Base-by-base conservation (phyloP, 2,888 invertebrate species). In the Papilio demoleus region DNA sequence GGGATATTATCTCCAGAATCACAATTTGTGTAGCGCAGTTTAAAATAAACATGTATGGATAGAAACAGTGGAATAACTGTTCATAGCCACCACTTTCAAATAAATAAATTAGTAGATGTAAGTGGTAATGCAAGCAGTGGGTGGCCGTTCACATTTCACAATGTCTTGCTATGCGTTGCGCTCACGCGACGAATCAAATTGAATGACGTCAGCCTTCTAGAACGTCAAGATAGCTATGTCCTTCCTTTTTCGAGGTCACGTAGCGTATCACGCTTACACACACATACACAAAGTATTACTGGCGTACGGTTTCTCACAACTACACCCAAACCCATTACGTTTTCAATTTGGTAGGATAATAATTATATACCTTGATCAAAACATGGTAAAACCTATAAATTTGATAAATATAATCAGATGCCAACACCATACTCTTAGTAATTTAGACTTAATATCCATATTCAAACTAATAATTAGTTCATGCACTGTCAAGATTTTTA, bases 131-230 rank as follows among this genome's bases (percentile, higher is more conserved):
- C 83, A 84, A 86, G 87, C 87, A 88, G 88, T 91, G 85, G 89
- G 88, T 87, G 90, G 88, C 89, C 88, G 88, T 90, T 90, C 92
- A 91, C 92, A 92, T 92, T 92, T 92, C 92, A 92, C 92, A 92
- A 92, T 88, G 85, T 86, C 88, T 88, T 83, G 88, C 84, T 82
- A 73, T 78, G 75, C 75, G 87, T 82, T 83, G 82, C 84, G 87
- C 85, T 88, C 84, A 87, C 85, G 78, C 81, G 77, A 77, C 80
- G 74, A 73, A 83, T 81, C 84, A 77, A 65, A 68, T 64, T 81
- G 81, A 80, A 89, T 92, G 92, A 92, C 92, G 92, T 92, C 91
- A 91, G 81, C 85, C 86, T 90, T 90, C 90, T 90, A 90, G 90
- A 91, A 90, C 84, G 82, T 85, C 83, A 83, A 86, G 81, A 81